Percentiles rank a stretch among this genome's conserved stretches.
Evolutionary conservation across 1,140 invertebrate genomes (phyloP).

Genomic region (Ptiloglossa arizonensis): DNA sequence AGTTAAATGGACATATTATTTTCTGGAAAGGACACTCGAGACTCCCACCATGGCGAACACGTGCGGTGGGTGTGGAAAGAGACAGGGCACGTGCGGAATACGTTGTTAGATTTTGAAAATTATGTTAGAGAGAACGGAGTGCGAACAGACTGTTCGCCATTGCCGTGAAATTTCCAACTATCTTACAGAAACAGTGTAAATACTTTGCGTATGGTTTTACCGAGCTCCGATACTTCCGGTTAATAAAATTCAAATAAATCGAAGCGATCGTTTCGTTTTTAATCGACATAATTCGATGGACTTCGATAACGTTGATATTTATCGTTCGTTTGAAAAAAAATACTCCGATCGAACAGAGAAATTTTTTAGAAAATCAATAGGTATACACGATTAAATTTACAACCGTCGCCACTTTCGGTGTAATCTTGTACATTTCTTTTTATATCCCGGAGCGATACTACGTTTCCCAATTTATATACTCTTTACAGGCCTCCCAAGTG

Average conservation of each 20-base stretch:
- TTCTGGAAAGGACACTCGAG: slow-evolving; percentile 72
- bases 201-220: too few relatives aligned
- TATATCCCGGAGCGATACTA: not conserved
- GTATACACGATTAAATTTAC: not conserved
- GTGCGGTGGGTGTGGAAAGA: slow-evolving; percentile 54
- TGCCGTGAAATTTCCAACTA: not conserved
- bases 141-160: slow-evolving; percentile 49
- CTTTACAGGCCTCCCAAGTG: not conserved
- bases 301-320: too few relatives aligned
- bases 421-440: not conserved
- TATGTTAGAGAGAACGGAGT: slow-evolving; percentile 62
- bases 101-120: slow-evolving; percentile 54
- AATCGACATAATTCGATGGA: too few relatives aligned
- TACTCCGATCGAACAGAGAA: not conserved
- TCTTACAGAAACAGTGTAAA: not conserved
- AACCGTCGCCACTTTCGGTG: too few relatives aligned
- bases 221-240: too few relatives aligned
- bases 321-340: not conserved
- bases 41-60: slow-evolving; percentile 60
- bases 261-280: too few relatives aligned
- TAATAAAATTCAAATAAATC: not conserved
- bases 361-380: not conserved
- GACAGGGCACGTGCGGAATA: slow-evolving; percentile 49
- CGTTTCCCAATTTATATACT: not conserved
- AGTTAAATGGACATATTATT: slow-evolving; percentile 71